Percentiles rank a stretch among this genome's conserved stretches.
Conservation (phyloP, 2,888 invertebrate genomes). For the Lochmaea crataegi region DNA sequence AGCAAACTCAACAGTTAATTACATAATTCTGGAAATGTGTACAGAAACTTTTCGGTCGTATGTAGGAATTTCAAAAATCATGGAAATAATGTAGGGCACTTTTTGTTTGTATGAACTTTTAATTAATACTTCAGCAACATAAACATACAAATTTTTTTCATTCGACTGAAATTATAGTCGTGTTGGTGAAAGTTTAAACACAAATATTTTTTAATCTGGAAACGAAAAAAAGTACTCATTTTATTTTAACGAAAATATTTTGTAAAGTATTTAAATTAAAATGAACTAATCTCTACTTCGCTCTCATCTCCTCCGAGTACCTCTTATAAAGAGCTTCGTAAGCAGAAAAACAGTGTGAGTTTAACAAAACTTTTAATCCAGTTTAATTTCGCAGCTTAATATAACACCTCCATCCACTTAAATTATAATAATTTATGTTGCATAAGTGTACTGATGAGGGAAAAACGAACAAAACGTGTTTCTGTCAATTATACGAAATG, state of each 20-base stretch:
- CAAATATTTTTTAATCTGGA: not conserved
- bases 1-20: not conserved
- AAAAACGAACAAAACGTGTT: not conserved
- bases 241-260: too few relatives aligned
- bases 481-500: slow-evolving; percentile 3
- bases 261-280: too few relatives aligned
- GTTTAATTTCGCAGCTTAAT: not conserved
- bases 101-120: not conserved
- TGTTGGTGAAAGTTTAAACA: not conserved
- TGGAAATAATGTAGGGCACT: not conserved
- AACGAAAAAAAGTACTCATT: too few relatives aligned
- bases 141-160: not conserved
- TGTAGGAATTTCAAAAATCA: not conserved
- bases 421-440: not conserved
- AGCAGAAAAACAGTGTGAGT: too few relatives aligned
- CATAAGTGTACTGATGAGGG: not conserved
- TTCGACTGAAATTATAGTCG: not conserved
- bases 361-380: too few relatives aligned
- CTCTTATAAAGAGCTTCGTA: not conserved
- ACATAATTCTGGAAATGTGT: not conserved
- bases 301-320: not conserved
- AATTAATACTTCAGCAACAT: slow-evolving; percentile 1
- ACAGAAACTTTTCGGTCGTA: not conserved
- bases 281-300: too few relatives aligned
- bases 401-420: not conserved